Base-by-base conservation (phyloP, 37 sponge, comb jelly and placozoan genomes). In the Aplysina aerophoba region DNA sequence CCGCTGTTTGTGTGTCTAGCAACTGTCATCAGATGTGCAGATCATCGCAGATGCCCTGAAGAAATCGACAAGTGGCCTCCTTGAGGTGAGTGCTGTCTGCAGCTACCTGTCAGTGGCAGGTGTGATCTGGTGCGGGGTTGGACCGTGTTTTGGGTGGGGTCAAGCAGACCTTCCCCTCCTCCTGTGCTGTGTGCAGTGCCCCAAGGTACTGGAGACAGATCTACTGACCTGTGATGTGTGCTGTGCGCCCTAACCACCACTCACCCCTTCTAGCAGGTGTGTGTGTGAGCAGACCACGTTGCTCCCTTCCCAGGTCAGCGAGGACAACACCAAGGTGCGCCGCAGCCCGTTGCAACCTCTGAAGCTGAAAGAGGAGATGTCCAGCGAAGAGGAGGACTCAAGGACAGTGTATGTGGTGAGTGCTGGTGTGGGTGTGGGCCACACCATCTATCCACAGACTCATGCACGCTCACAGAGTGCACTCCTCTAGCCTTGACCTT, bases 371-470 rank as follows among this genome's bases (percentile, higher is more conserved):
- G 15, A 34, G n/a, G 37, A 36, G 59, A 75, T 58, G 54, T 71
- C 90, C 0, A 40, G 59, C 0, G 92, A 91, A 20, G 67, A 85
- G 37, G 84, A 87, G 44, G 60, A 85, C 24, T 59, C 61, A 22
- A 85, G 90, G 28, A 90, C 91, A 21, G 88, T 92, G 16, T 92
- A 90, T 73, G 93, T 87, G 59, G 93, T 92, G 68, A 90, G 87
- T 87, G 28, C 50, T 44, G 61, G 19, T 20, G 20, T 59, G 28
- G 81, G 24, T 34, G 44, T 50, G 54, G 1, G 25, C 27, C 14
- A 30, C 62, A 22, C 80, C 38, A 3, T 82, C 65, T 35, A 38
- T 8, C 1, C 22, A 34, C 22, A 40, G 73, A 34, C 21, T 5
- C 31, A 33, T 33, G 4, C 36, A 21, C 5, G 36, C 28, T 73